These are phyloP conservation scores for Chironomus tepperi DNA, from an alignment of 1,140 invertebrate species.

Conservation along the genomic window DNA sequence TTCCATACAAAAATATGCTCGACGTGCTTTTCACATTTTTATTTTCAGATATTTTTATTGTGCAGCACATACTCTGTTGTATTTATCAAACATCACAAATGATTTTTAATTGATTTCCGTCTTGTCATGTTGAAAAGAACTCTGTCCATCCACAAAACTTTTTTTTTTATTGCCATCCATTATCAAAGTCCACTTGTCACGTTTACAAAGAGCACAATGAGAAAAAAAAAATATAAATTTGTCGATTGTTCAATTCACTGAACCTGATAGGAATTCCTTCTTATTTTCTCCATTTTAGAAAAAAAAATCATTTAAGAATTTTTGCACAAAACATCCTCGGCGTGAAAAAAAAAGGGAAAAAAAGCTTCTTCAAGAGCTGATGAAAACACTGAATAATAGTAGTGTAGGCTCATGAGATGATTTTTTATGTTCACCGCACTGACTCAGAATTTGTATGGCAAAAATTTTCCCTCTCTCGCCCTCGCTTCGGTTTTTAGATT, in stretches of 20 bases:
- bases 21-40: slow-evolving; percentile 19
- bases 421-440: slow-evolving; percentile 6
- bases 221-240: neutral
- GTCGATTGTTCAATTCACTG: neutral
- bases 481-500: neutral
- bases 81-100: neutral
- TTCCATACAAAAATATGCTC: neutral
- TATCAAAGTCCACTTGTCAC: too few species aligned
- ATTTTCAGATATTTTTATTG: neutral
- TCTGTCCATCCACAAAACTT: neutral
- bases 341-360: neutral
- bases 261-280: too few species aligned
- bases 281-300: too few species aligned
- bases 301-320: neutral
- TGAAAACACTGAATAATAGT: neutral
- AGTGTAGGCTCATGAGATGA: neutral
- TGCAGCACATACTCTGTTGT: neutral
- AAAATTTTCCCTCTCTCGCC: slow-evolving; percentile 2
- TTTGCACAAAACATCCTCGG: neutral
- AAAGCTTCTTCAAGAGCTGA: slow-evolving; percentile 6
- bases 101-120: neutral
- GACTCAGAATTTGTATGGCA: slow-evolving; percentile 3
- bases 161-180: neutral
- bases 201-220: too few species aligned
- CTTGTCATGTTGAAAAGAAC: neutral